Percentiles rank a stretch among this genome's conserved stretches.
Evolutionary conservation across 2,888 invertebrate species (phyloP).

Genomic region (Pachydiplax longipennis): DNA sequence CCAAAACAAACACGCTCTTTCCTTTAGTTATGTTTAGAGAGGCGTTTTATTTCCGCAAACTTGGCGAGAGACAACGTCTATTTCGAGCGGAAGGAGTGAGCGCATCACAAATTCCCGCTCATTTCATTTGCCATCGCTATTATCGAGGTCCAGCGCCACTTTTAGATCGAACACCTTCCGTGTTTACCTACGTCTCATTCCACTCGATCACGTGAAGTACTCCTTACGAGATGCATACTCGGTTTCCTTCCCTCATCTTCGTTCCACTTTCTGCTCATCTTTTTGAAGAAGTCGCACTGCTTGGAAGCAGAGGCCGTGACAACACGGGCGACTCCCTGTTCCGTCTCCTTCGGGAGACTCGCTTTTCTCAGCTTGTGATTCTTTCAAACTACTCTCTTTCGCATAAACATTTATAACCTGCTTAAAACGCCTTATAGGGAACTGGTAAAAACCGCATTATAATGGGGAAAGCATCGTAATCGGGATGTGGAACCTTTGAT

Average conservation of each 20-base stretch:
- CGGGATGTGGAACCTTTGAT: too few species aligned
- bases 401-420: too few species aligned
- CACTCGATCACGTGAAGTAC: neutral
- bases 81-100: neutral
- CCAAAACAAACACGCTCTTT: too few species aligned
- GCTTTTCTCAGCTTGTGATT: neutral
- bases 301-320: neutral
- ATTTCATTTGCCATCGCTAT: neutral
- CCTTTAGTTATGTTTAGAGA: neutral
- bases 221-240: neutral
- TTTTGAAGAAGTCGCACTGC: neutral
- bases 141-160: neutral
- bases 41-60: neutral
- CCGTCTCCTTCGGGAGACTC: neutral
- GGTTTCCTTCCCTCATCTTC: neutral
- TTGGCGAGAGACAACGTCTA: neutral
- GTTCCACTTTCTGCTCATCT: neutral
- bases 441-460: too few species aligned
- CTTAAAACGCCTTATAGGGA: too few species aligned
- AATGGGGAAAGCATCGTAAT: too few species aligned
- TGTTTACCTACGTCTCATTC: neutral
- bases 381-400: too few species aligned
- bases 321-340: neutral
- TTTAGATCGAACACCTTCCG: neutral
- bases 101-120: neutral